A percentile compares a stretch with the other conserved stretches of the same genome.
Evolutionary conservation across 64 coral and sea anemone genomes (phyloP).

Genomic region (Stichodactyla mertensii): DNA sequence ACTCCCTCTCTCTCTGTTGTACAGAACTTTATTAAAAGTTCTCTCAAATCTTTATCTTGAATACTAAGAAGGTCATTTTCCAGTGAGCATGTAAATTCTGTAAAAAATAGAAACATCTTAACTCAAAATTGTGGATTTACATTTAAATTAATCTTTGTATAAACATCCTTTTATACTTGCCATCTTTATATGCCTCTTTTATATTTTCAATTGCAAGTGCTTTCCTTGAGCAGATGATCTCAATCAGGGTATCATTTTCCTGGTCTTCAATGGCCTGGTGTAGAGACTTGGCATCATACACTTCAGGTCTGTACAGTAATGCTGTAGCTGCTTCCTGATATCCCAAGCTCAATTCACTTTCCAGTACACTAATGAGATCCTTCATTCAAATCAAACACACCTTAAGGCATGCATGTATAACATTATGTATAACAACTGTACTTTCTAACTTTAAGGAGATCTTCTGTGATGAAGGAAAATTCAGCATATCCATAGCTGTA

Average conservation of each 20-base stretch:
- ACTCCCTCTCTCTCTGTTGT: constrained; percentile 7
- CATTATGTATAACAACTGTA: no score
- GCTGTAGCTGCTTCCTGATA: constrained; percentile 31
- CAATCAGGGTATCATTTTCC: constrained; percentile 34
- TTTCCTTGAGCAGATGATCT: constrained; percentile 53
- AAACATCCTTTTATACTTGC: neutral
- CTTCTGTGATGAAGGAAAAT: no score
- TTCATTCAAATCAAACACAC: constrained; percentile 7
- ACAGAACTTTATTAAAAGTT: constrained; percentile 25
- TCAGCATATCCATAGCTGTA: no score
- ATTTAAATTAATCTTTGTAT: no score
- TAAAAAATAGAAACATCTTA: neutral
- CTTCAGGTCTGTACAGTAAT: constrained; percentile 30
- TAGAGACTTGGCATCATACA: constrained; percentile 39
- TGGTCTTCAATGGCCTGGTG: constrained; percentile 36
- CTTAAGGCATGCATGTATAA: neutral
- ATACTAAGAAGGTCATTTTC: constrained; percentile 35
- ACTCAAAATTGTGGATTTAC: no score
- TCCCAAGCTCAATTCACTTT: constrained; percentile 32
- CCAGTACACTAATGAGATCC: constrained; percentile 29
- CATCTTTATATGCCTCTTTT: constrained; percentile 5
- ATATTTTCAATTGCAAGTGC: neutral
- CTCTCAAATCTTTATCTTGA: constrained; percentile 27
- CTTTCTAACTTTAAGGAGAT: no score
- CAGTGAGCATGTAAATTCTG: constrained; percentile 28